phyloP scores from a whole-genome alignment of 2,797 vertebrate genomes.

The Rhodeus uyekii region DNA sequence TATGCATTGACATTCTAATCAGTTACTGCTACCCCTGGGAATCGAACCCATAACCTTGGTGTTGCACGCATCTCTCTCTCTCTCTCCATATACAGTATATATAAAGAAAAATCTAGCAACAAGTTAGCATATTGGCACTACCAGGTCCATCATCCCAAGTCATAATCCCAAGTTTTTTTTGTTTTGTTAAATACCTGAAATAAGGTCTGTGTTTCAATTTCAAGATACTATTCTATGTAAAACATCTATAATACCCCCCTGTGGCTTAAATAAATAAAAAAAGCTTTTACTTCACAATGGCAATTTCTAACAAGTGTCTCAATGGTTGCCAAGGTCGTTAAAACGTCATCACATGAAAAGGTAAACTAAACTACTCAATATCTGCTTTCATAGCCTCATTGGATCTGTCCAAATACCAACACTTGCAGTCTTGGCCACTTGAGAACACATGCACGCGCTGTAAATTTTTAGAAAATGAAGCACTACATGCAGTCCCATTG shows the following conservation, averaged over 20 bases:
- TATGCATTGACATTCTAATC: too few species aligned
- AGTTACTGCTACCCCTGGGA: too few species aligned
- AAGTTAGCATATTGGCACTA: background rate
- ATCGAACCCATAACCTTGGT: too few species aligned
- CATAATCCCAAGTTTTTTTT: too few species aligned
- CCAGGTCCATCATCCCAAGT: background rate
- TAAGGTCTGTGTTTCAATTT: background rate
- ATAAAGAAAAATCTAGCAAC: too few species aligned
- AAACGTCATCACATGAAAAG: background rate
- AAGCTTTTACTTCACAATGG: background rate
- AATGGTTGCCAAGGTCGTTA: background rate
- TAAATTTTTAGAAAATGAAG: background rate
- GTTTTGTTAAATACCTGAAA: background rate
- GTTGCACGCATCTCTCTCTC: too few species aligned
- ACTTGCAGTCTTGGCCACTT: background rate
- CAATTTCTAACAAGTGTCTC: background rate
- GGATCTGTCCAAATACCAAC: background rate
- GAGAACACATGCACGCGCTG: background rate
- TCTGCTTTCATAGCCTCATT: background rate
- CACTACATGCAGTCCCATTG: background rate
- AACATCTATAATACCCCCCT: background rate
- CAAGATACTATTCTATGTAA: background rate
- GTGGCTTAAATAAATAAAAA: too few species aligned
- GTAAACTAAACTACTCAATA: background rate
- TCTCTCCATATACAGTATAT: too few species aligned